A percentile compares a stretch with the other conserved stretches of the same genome.
These are phyloP conservation scores for Aphaenogaster rudis DNA, from an alignment of 1,140 invertebrate species.

Conservation along the genomic window DNA sequence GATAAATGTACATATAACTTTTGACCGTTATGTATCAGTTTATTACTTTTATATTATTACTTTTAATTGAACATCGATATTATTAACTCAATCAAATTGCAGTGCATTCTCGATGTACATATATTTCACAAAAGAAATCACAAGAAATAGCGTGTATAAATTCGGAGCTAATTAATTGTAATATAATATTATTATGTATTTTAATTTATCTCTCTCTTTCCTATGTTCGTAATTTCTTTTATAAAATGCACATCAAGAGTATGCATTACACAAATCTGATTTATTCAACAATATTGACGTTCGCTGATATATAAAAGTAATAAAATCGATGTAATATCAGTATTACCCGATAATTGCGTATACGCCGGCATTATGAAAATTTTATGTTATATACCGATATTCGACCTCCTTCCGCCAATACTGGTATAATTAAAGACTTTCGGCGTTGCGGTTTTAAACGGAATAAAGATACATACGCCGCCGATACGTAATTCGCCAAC, in stretches of 20 bases:
- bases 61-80: not conserved
- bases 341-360: not conserved
- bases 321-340: not conserved
- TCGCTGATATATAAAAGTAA: not conserved
- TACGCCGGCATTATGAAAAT: slow-evolving; percentile 6
- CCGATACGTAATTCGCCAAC: not conserved
- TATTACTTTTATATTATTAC: not conserved
- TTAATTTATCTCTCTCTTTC: not conserved
- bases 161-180: not conserved
- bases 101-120: not conserved
- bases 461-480: not conserved
- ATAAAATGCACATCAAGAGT: not conserved
- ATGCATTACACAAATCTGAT: not conserved
- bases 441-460: not conserved
- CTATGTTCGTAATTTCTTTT: not conserved
- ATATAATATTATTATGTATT: not conserved
- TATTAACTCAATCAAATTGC: not conserved
- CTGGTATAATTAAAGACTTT: slow-evolving; percentile 12
- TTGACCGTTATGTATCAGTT: not conserved
- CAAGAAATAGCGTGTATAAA: not conserved
- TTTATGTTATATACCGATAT: not conserved
- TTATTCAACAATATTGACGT: not conserved
- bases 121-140: not conserved
- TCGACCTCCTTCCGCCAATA: not conserved
- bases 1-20: too few relatives aligned